Percentiles rank a stretch among this genome's conserved stretches.
phyloP scores from a whole-genome alignment of 2,113 vertebrate genomes.

The Caloenas nicobarica region DNA sequence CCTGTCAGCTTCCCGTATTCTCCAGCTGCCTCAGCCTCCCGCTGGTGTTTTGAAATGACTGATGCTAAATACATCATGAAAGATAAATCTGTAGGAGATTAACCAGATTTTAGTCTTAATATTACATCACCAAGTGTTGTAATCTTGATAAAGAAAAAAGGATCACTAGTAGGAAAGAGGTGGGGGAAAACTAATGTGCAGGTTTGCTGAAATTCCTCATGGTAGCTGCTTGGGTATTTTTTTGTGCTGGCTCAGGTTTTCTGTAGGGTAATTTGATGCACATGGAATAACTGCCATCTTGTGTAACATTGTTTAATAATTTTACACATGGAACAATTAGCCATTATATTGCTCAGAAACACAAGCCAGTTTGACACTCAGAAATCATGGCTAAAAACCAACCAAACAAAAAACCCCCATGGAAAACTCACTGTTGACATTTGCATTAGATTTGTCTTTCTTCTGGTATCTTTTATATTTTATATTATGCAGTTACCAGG shows the following conservation, averaged over 20 bases:
- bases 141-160: not conserved
- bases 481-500: not conserved
- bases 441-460: not conserved
- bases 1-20: not conserved
- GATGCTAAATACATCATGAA: not conserved
- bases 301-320: not conserved
- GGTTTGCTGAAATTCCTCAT: not conserved
- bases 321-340: not conserved
- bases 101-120: not conserved
- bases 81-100: not conserved
- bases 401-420: not conserved
- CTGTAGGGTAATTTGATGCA: not conserved
- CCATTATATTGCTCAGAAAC: not conserved
- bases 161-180: not conserved
- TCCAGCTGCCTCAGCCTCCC: not conserved
- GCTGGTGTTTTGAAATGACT: not conserved
- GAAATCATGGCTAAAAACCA: not conserved
- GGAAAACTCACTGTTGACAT: not conserved
- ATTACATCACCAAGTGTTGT: not conserved
- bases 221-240: not conserved
- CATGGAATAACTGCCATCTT: not conserved
- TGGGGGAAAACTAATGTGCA: not conserved
- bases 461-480: not conserved
- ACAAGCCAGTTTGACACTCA: not conserved
- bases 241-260: not conserved